Percentiles rank a stretch among this genome's conserved stretches.
Evolutionary conservation across 2,888 invertebrate genomes (phyloP).

Genomic region (Epinotia ramella): DNA sequence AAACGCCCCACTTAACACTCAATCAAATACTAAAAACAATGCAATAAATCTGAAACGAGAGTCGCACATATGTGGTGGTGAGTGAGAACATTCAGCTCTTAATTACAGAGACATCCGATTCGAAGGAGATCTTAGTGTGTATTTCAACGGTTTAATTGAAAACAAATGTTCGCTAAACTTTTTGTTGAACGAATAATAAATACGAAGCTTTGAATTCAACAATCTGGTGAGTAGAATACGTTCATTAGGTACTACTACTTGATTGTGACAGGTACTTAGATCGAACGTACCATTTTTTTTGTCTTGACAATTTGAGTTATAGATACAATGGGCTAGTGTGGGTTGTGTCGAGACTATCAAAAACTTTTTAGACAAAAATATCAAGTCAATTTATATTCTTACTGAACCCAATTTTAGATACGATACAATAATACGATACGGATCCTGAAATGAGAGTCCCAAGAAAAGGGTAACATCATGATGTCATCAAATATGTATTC

Average conservation of each 20-base stretch:
- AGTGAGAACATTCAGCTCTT: slow-evolving; percentile 65
- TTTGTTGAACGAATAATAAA: slow-evolving; percentile 48
- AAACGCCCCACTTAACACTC: slow-evolving; percentile 43
- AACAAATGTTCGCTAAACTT: slow-evolving; percentile 73
- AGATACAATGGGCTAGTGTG: no score
- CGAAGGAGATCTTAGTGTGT: slow-evolving; percentile 68
- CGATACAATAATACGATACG: no score
- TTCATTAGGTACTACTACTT: neutral
- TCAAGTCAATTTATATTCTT: neutral
- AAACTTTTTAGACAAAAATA: no score
- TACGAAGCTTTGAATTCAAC: neutral
- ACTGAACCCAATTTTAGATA: neutral
- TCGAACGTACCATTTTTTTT: neutral
- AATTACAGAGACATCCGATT: slow-evolving; percentile 74
- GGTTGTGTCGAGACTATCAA: no score
- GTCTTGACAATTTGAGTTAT: no score
- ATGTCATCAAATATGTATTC: slow-evolving; percentile 23
- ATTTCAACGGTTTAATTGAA: slow-evolving; percentile 79
- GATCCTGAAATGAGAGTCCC: slow-evolving; percentile 7
- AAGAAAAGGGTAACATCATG: slow-evolving; percentile 23
- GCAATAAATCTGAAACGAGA: slow-evolving; percentile 74
- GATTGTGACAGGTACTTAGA: neutral
- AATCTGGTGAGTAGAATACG: neutral
- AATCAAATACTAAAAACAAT: slow-evolving; percentile 56
- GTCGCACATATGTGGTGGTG: slow-evolving; percentile 68